A percentile compares a stretch with the other conserved stretches of the same genome.
phyloP scores from a whole-genome alignment of 92 coral and sea anemone species.

The Phenganax subtilis region DNA sequence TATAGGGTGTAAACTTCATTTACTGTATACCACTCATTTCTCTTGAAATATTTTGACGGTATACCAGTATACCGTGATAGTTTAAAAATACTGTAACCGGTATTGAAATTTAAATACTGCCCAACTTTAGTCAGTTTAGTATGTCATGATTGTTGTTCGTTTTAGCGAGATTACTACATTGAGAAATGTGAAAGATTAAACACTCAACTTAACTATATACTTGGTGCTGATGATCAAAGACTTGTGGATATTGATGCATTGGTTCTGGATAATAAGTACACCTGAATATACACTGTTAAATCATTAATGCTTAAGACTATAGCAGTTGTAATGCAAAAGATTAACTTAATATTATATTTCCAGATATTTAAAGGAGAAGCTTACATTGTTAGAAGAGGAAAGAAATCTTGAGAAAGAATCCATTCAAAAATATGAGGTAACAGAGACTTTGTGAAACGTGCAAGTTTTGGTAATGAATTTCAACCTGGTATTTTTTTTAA shows the following conservation, averaged over 20 bases:
- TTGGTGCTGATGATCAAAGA: constrained; percentile 92
- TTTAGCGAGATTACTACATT: constrained; percentile 76
- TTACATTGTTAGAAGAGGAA: constrained; percentile 81
- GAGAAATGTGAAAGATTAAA: constrained; percentile 88
- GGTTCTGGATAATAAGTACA: constrained; percentile 89
- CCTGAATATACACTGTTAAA: background rate
- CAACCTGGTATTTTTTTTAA: background rate
- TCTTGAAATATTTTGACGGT: no score
- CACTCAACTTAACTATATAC: constrained; percentile 86
- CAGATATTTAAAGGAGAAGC: constrained; percentile 90
- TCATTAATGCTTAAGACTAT: background rate
- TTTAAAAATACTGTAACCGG: no score
- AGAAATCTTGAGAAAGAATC: constrained; percentile 36
- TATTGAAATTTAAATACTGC: background rate
- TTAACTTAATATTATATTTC: background rate
- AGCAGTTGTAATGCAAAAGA: background rate
- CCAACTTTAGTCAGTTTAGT: background rate
- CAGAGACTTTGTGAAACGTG: background rate
- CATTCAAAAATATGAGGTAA: constrained; percentile 41
- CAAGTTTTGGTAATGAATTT: background rate
- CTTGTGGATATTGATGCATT: constrained; percentile 91
- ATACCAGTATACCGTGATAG: no score
- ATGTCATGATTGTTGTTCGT: background rate
- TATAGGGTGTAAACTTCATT: no score
- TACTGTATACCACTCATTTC: no score